Base-by-base conservation (phyloP, 1,140 invertebrate genomes). In the Drosophila nigrodunni region DNA sequence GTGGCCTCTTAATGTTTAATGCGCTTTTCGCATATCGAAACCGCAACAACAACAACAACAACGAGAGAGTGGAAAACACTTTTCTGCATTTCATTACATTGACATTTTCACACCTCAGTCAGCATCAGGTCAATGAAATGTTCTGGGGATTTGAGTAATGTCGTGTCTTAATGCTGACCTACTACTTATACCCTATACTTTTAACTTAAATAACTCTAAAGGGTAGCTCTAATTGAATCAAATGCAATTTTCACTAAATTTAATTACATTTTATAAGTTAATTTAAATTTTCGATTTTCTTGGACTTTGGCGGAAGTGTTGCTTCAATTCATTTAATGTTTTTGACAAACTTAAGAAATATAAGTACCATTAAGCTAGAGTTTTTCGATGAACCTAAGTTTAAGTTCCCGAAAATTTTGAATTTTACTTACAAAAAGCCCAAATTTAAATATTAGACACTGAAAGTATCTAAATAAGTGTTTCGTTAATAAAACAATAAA, bases 1-100 rank as follows among this genome's bases (percentile, higher is more conserved):
- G 60, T 58, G 50, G 50, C 52, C 69, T 62, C 70, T 72, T 66
- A 72, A 72, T 72, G 70, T 58, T 74, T 74, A 74, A 74, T 74
- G 71, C 71, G 71, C 64, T 74, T 74, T 74, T 74, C 71, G 47
- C 64, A 73, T 67, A 73, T 58, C 69, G 25, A 39, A 62, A 46
- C 44, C 55, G 49, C 69, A 65, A 59, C 11, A 67, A 34, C 15
- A 52, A 13, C 39, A 46, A 59, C 57, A 44, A 49, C 68, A 55
- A 54, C 41, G 25, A 1, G 25, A 5, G 25, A 30, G 4, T 30
- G 25, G 49, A 55, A 3, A 66, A 67, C 43, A 50, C 37, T 18
- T 57, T 55, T 35, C 69, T 57, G 10, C 61, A 65, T 52, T 46
- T 69, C 25, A 25, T 46, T 52, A 18, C 67, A 62, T 62, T 70